Base-by-base conservation (phyloP, 2,797 vertebrate genomes). In the Gymnothorax javanicus region DNA sequence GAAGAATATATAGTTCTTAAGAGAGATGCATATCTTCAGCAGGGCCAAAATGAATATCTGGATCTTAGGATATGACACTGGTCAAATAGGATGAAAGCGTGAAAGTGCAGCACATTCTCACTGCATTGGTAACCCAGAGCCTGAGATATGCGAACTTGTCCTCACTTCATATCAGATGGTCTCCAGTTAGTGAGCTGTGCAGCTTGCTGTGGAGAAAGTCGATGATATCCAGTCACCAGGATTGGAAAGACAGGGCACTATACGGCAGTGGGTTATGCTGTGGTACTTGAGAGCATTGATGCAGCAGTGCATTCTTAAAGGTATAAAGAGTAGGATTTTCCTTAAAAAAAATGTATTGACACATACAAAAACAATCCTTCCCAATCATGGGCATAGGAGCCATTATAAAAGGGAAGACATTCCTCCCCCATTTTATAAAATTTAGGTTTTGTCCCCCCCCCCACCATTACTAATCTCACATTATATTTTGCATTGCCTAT, bases 41-140 rank as follows among this genome's bases (percentile, higher is more conserved):
- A n/a, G 5, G 64, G 64, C 23, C 7, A 25, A 67, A n/a, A 67
- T 67, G n/a, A 62, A 62, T 62, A 17, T 13, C 4, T 2, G 64
- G 23, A n/a, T 67, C 23, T 67, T 67, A 8, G 64, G 64, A 67
- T n/a, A 67, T 25, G 13, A 20, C 77, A 81, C 11, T 17, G 77
- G 50, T 56, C n/a, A 81, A 20, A 81, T 50, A n/a, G 50, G 77
- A 50, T 81, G 33, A 33, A 3, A 1, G 27, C 50, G 4, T 7
- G 15, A 11, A 56, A 23, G 17, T 20, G 17, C 27, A 27, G n/a
- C 77, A 77, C 73, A 81, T 56, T 81, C 52, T 5, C 17, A 81
- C 52, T 81, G 77, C 77, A 81, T 50, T 81, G 77, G 77, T 15
- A 77, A 50, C 43, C 73, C 33, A 77, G 13, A 50, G 69, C 69